A percentile compares a stretch with the other conserved stretches of the same genome.
phyloP scores from a whole-genome alignment of 1,140 invertebrate genomes.

The Caenorhabditis tropicalis region DNA sequence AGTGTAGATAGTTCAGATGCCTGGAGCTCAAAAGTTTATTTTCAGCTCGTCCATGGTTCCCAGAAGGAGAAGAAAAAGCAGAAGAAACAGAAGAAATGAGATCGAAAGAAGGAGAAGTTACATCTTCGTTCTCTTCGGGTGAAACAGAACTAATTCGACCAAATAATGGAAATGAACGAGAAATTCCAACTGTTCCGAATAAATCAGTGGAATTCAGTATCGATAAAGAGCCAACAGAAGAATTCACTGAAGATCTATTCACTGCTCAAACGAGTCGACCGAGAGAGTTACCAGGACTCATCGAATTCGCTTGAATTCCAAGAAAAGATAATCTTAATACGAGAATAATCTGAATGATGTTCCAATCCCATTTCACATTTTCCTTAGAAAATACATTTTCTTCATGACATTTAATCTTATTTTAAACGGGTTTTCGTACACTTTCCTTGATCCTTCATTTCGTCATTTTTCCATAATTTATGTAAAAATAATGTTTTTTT shows the following conservation, averaged over 20 bases:
- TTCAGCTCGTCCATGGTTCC: slow-evolving; percentile 31
- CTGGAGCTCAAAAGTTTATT: background rate
- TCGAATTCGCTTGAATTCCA: background rate
- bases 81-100: background rate
- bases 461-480: slow-evolving; percentile 14
- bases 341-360: too few species aligned
- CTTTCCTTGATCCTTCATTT: background rate
- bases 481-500: background rate
- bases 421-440: background rate
- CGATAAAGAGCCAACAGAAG: background rate
- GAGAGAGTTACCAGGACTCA: background rate
- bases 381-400: background rate
- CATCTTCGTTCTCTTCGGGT: background rate
- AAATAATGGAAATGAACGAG: background rate
- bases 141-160: background rate
- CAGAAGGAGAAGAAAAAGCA: background rate
- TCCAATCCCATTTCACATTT: background rate
- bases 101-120: slow-evolving; percentile 20
- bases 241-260: slow-evolving; percentile 6
- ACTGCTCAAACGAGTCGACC: slow-evolving; percentile 8
- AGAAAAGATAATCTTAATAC: background rate
- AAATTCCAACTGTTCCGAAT: too few species aligned
- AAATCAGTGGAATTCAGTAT: slow-evolving; percentile 25
- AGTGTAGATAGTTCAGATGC: background rate
- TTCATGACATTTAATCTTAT: slow-evolving; percentile 3